Evolutionary conservation across 2,797 vertebrate genomes (phyloP).

Genomic region (Sebastes alutus): DNA sequence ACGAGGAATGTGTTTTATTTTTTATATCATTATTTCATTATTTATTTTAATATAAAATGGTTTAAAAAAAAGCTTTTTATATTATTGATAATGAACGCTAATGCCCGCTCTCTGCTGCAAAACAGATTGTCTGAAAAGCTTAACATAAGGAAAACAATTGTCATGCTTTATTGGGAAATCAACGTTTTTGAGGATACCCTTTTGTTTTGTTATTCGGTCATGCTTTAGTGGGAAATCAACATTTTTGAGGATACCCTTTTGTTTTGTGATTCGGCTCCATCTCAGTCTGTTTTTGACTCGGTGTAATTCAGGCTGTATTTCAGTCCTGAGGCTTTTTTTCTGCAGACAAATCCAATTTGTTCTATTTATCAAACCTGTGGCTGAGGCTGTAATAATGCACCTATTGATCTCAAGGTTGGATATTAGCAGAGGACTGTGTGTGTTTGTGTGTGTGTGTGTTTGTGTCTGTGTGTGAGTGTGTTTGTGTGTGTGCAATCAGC

Average conservation of each 20-base stretch:
- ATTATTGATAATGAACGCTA: no score
- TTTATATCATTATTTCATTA: no score
- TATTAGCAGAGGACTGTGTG: slow-evolving; percentile 15
- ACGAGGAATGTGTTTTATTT: no score
- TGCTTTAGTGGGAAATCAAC: background rate
- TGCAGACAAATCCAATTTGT: slow-evolving; percentile 38
- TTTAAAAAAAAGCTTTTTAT: no score
- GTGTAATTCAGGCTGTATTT: background rate
- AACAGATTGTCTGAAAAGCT: background rate
- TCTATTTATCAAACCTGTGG: slow-evolving; percentile 50
- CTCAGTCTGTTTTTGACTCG: background rate
- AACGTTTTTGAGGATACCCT: no score
- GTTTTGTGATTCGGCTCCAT: background rate
- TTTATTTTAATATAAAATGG: no score
- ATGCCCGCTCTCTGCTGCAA: background rate
- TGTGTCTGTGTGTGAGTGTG: background rate
- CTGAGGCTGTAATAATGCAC: slow-evolving; percentile 40
- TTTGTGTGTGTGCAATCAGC: slow-evolving; percentile 5
- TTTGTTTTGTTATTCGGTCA: background rate
- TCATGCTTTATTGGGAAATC: background rate
- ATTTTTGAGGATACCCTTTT: background rate
- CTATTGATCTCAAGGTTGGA: slow-evolving; percentile 49
- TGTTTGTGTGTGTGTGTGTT: background rate
- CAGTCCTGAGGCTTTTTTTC: background rate
- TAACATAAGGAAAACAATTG: background rate